A percentile compares a stretch with the other conserved stretches of the same genome.
Evolutionary conservation across 2,797 vertebrate species (phyloP).

Genomic region (Myotis pilosus): DNA sequence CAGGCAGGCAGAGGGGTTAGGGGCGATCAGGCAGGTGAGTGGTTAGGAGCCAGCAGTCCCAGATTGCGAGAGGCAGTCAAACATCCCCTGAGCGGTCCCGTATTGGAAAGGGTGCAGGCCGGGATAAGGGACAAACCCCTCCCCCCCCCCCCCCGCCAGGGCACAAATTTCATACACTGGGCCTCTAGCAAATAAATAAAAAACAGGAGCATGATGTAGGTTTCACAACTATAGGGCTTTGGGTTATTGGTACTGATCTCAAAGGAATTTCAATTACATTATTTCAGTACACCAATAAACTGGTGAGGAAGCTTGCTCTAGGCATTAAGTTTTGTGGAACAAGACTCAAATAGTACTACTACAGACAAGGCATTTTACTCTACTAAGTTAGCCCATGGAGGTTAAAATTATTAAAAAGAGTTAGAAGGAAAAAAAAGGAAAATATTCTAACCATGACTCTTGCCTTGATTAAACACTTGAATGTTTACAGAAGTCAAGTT

Average conservation of each 20-base stretch:
- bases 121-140: too few species aligned
- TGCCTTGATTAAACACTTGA: slow-evolving; percentile 26
- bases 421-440: neutral
- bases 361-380: neutral
- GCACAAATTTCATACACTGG: too few species aligned
- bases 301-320: neutral
- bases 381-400: neutral
- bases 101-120: too few species aligned
- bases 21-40: too few species aligned
- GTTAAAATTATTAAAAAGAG: neutral
- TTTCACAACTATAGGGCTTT: neutral
- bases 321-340: neutral
- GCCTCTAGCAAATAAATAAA: too few species aligned
- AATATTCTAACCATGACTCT: slow-evolving; percentile 16
- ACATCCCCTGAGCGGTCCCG: too few species aligned
- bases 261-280: slow-evolving; percentile 26
- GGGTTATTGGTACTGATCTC: neutral
- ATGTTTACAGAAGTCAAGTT: slow-evolving; percentile 38
- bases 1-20: too few species aligned
- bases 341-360: neutral
- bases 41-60: too few species aligned
- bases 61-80: too few species aligned
- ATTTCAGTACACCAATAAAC: slow-evolving; percentile 23
- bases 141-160: too few species aligned
- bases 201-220: neutral